phyloP scores from a whole-genome alignment of 1,140 invertebrate genomes.

The Sipha flava region DNA sequence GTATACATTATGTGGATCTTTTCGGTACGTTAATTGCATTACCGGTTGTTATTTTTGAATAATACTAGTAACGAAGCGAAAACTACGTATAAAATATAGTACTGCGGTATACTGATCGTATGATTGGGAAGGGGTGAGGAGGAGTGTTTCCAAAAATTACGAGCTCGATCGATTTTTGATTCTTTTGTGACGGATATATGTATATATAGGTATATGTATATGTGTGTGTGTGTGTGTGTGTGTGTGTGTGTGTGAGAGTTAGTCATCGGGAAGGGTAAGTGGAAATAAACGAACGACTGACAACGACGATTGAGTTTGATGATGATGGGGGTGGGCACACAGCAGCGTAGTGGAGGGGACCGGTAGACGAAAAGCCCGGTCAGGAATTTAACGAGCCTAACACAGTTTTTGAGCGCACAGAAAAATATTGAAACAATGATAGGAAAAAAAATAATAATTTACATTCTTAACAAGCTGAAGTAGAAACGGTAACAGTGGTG shows the following conservation, averaged over 20 bases:
- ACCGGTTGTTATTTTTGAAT: neutral
- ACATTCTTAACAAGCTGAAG: conserved; percentile 5
- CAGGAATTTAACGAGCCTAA: neutral
- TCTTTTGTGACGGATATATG: neutral
- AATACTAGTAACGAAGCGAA: neutral
- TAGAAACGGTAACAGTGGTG: too few relatives aligned
- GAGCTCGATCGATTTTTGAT: conserved; percentile 18
- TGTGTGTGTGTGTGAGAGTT: neutral
- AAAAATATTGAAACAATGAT: neutral
- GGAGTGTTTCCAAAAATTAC: neutral
- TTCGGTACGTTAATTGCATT: neutral
- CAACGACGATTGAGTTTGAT: neutral
- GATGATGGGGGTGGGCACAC: neutral
- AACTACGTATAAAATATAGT: too few relatives aligned
- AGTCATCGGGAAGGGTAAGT: neutral
- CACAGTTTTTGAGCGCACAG: neutral
- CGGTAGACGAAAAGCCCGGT: neutral
- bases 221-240: neutral
- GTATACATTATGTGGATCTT: too few relatives aligned
- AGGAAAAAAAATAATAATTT: neutral
- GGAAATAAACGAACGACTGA: neutral
- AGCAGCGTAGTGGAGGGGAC: neutral
- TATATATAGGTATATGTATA: neutral
- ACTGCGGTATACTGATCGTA: too few relatives aligned
- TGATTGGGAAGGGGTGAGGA: neutral